Conservation (phyloP, 2,888 invertebrate species). For the Eurytoma californica region DNA sequence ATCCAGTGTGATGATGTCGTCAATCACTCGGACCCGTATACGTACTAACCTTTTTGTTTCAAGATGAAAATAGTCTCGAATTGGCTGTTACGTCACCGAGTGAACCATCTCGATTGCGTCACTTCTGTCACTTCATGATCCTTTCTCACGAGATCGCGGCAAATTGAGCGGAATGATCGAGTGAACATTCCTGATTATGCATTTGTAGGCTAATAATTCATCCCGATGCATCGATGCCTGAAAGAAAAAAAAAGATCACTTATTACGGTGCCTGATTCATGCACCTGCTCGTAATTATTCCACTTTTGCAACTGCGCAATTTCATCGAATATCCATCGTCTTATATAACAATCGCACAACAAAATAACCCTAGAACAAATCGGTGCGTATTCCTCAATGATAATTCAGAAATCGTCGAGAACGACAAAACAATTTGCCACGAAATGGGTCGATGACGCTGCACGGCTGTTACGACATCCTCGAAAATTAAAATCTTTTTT, state of each 20-base stretch:
- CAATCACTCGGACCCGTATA: neutral
- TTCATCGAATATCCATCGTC: neutral
- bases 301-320: neutral
- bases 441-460: no score
- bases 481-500: no score
- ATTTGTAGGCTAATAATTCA: constrained; percentile 17
- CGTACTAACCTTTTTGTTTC: neutral
- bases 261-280: neutral
- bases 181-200: constrained; percentile 16
- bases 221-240: constrained; percentile 9
- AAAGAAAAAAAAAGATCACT: neutral
- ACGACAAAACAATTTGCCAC: no score
- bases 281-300: constrained; percentile 13
- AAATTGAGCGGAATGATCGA: constrained; percentile 31
- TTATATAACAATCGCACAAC: neutral
- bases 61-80: constrained; percentile 21
- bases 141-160: constrained; percentile 32
- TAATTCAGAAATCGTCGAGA: no score
- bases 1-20: neutral
- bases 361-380: no score
- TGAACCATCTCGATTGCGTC: constrained; percentile 44
- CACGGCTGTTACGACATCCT: no score
- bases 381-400: no score
- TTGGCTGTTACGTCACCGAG: constrained; percentile 5
- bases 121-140: constrained; percentile 45